A percentile compares a stretch with the other conserved stretches of the same genome.
These are phyloP conservation scores for Drosophila elegans DNA, from an alignment of 1,140 invertebrate species.

Conservation along the genomic window DNA sequence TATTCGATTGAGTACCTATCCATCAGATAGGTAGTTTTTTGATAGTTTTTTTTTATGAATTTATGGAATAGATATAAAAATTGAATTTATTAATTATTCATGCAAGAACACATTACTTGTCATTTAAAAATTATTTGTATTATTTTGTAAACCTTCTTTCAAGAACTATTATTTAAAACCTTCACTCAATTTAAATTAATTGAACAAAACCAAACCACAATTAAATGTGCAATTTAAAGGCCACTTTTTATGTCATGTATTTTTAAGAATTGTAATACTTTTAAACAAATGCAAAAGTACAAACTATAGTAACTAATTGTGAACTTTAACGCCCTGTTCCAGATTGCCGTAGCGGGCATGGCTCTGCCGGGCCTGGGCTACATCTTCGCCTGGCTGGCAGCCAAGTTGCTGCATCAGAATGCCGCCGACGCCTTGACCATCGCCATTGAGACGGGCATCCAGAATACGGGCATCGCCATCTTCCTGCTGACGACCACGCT, in stretches of 20 bases:
- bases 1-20: too few species aligned
- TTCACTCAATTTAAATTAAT: too few species aligned
- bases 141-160: too few species aligned
- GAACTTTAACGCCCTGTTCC: not conserved
- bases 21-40: too few species aligned
- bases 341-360: slow-evolving; percentile 93
- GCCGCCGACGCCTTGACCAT: slow-evolving; percentile 92
- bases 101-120: too few species aligned
- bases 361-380: slow-evolving; percentile 96
- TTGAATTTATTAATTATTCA: too few species aligned
- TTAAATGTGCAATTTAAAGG: not conserved
- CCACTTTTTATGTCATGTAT: not conserved
- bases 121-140: too few species aligned
- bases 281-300: not conserved
- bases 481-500: slow-evolving; percentile 89
- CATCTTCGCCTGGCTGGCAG: slow-evolving; percentile 88
- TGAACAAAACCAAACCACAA: too few species aligned
- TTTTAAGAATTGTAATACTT: not conserved
- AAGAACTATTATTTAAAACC: too few species aligned
- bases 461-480: slow-evolving; percentile 97
- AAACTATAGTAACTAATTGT: not conserved
- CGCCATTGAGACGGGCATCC: slow-evolving; percentile 96
- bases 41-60: too few species aligned
- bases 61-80: too few species aligned
- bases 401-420: slow-evolving; percentile 87